Conservation (phyloP, 2,797 vertebrate species). For the Melanogrammus aeglefinus region DNA sequence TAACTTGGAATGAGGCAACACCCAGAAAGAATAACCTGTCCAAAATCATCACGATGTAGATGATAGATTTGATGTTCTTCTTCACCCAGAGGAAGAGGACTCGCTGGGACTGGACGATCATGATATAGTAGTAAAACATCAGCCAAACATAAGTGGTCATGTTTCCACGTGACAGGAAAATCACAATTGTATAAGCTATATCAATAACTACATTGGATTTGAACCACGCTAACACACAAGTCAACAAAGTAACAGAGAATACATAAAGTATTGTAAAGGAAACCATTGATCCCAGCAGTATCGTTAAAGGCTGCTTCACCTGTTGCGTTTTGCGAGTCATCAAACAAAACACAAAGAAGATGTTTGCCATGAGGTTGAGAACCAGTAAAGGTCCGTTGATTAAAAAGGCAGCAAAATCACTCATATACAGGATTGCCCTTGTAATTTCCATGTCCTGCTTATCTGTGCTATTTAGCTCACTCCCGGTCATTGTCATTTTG, state of each 20-base stretch:
- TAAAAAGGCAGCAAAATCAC: neutral
- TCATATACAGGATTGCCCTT: neutral
- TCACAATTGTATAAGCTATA: too few species aligned
- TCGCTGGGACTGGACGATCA: constrained; percentile 47
- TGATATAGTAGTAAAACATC: constrained; percentile 52
- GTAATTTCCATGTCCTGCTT: neutral
- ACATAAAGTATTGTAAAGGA: constrained; percentile 21
- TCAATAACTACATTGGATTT: too few species aligned
- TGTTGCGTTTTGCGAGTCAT: constrained; percentile 16
- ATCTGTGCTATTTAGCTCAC: neutral
- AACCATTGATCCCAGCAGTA: constrained; percentile 40
- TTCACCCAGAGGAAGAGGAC: constrained; percentile 48
- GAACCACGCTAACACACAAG: rapidly evolving
- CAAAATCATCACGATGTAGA: constrained; percentile 31
- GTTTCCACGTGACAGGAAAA: too few species aligned
- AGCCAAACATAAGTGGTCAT: constrained; percentile 40
- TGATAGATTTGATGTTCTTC: constrained; percentile 22
- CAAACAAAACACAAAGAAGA: constrained; percentile 28
- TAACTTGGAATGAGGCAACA: rapidly evolving
- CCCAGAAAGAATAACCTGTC: constrained; percentile 3
- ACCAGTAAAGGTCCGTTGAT: constrained; percentile 29
- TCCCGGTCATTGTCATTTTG: neutral
- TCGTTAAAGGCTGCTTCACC: constrained; percentile 49
- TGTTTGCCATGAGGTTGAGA: constrained; percentile 11
- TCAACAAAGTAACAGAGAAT: neutral